Conservation (phyloP, 2,888 invertebrate genomes). For the Liposcelis brunnea region DNA sequence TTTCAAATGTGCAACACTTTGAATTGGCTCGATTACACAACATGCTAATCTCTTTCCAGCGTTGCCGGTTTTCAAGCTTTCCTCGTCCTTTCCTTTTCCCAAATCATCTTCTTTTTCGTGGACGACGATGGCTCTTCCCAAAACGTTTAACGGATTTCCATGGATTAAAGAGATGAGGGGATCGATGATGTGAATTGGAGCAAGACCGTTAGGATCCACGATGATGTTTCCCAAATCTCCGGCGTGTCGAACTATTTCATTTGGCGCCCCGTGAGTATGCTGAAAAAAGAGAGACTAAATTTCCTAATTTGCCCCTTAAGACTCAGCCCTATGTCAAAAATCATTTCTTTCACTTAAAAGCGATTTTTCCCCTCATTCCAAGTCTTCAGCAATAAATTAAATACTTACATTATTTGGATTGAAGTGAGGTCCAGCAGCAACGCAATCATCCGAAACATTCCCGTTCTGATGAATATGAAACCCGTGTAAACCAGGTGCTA, state of each 20-base stretch:
- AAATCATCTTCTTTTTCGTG: constrained; percentile 42
- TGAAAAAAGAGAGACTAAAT: constrained; percentile 9
- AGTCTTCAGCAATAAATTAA: no score
- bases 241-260: constrained; percentile 25
- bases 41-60: constrained; percentile 19
- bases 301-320: no score
- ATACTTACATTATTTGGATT: constrained; percentile 17
- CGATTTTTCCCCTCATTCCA: no score
- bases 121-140: constrained; percentile 62
- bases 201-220: constrained; percentile 42
- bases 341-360: no score
- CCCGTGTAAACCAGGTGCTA: constrained; percentile 18
- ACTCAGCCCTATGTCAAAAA: no score
- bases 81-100: constrained; percentile 30
- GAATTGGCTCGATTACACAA: constrained; percentile 16
- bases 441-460: constrained; percentile 16
- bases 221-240: constrained; percentile 49
- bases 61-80: constrained; percentile 19
- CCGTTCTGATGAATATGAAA: constrained; percentile 18
- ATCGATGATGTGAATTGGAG: constrained; percentile 45
- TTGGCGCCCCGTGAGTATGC: constrained; percentile 13
- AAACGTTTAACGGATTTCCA: constrained; percentile 47
- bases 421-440: constrained; percentile 19
- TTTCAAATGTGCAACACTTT: no score
- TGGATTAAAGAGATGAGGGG: constrained; percentile 19